Conservation (phyloP, 1,140 invertebrate species). For the Triops cancriformis region DNA sequence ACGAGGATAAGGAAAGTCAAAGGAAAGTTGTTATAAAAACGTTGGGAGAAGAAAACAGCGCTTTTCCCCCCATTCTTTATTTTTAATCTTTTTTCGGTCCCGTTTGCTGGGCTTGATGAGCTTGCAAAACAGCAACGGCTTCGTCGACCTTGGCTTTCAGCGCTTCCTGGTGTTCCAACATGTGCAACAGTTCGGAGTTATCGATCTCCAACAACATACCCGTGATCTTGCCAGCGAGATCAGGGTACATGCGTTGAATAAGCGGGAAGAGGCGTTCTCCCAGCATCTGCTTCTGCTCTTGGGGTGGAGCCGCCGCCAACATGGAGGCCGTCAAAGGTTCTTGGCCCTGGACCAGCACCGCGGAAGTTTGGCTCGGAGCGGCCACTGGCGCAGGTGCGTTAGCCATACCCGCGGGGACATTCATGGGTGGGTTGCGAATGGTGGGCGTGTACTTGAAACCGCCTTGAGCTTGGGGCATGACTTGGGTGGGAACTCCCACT, state of each 20-base stretch:
- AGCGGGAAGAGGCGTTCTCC: conserved; percentile 96
- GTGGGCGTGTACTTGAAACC: conserved; percentile 71
- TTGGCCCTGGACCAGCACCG: conserved; percentile 57
- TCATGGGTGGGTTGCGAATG: conserved; percentile 43
- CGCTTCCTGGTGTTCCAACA: conserved; percentile 94
- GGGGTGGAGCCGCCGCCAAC: conserved; percentile 82
- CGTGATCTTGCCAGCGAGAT: conserved; percentile 95
- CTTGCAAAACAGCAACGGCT: conserved; percentile 92
- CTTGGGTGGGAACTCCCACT: conserved; percentile 46
- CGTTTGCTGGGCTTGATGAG: conserved; percentile 88
- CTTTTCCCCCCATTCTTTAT: no score
- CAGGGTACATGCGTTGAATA: conserved; percentile 81
- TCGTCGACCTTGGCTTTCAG: conserved; percentile 95
- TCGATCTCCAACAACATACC: conserved; percentile 99
- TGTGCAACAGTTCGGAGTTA: conserved; percentile 94
- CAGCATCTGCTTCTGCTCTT: conserved; percentile 98
- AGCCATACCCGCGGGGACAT: conserved; percentile 30
- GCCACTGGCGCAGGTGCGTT: conserved; percentile 30
- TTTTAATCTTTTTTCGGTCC: conserved; percentile 37
- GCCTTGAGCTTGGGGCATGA: conserved; percentile 37
- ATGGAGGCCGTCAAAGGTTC: conserved; percentile 91
- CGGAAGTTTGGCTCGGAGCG: background rate
- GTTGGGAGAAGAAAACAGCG: background rate
- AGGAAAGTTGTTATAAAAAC: background rate
- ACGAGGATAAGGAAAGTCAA: background rate